Base-by-base conservation (phyloP, 2,113 vertebrate genomes). In the Polypterus senegalus region DNA sequence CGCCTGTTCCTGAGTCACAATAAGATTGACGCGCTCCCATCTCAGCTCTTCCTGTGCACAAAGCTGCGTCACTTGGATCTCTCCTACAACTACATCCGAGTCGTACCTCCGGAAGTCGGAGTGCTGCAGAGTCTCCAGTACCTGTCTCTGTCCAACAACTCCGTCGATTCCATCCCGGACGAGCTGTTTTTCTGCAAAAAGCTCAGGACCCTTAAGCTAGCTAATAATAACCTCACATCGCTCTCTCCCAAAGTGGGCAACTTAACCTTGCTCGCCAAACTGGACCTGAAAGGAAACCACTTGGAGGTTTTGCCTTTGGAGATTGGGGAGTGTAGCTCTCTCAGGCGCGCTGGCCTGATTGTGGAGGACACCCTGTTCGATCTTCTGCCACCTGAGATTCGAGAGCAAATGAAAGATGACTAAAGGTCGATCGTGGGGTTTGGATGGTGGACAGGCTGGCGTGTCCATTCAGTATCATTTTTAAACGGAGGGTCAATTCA, bases 161-260 rank as follows among this genome's bases (percentile, higher is more conserved):
- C 83, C 3, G 67, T 94, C 5, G 88, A 91, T 67, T 61, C 61
- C 0, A 72, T 95, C 56, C 92, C 92, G 0, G 87, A 89, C 0
- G 92, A 94, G 73, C 68, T 95, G 57, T 95, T 91, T 73, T 87
- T 79, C 70, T 94, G 91, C 63, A 84, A 83, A 61, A 87, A 80
- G 69, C 79, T 95, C 1, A 84, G 83, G 70, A 83, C 76, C 0
- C 65, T 95, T 60, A 77, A 78, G 2, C 69, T 92, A 1, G 80
- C 81, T 5, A 82, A 90, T 69, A 95, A 95, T 73, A 76, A 75
- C 51, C 70, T 95, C 59, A 64, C 67, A 0, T 66, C 64, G 11
- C 73, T 95, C 7, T 91, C 89, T 1, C 74, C 84, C 1, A 82
- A 74, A 5, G 77, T 95, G 44, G 76, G 73, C 9, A 70, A 73